Evolutionary conservation across 2,797 vertebrate species (phyloP), one percentile per base, ranked within the genome.

Genomic region (Tragelaphus eurycerus): DNA sequence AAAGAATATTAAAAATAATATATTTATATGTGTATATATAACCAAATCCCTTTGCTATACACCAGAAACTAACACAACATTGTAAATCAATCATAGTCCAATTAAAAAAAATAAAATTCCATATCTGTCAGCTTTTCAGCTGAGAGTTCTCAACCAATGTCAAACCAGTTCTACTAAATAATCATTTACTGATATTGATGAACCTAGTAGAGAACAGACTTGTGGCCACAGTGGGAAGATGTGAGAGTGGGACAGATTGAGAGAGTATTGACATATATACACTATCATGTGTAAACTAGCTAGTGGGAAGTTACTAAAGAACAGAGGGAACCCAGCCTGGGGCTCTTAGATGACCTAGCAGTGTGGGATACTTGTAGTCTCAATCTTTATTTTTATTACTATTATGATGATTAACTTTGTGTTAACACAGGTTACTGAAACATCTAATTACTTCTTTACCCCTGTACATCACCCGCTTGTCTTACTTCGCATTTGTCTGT

Each of bases 321-420:
- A 74, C 12, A 43, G 34, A 43, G 34, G 21, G 21, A 74, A 12
- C 38, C 67, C 71, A 74, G 71, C 21, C 71, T 74, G 21, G 71
- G 12, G 38, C 0, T 74, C 21, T 74, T 14, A 43, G 21, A 74
- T 7, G 71, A 25, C 67, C 67, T 74, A 74, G 67, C 43, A 11
- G 38, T 0, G 1, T 7, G 19, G 38, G 38, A 74, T 74, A 13
- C 4, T 21, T 7, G 3, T 50, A 11, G 5, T n/a, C 14, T 9
- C 60, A 19, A 83, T 76, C 9, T 11, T 78, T 12, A 54, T 34
- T 15, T 9, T 52, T 50, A 43, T 27, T 27, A 31, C 50, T 54
- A 71, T 34, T 23, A 5, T 62, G 21, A 25, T 46, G 54, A 43
- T 31, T 34, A 23, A 83, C 3, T 92, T 50, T 92, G 5, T 67